phyloP scores from a whole-genome alignment of 2,113 vertebrate genomes.

The Apodemus speciosus region DNA sequence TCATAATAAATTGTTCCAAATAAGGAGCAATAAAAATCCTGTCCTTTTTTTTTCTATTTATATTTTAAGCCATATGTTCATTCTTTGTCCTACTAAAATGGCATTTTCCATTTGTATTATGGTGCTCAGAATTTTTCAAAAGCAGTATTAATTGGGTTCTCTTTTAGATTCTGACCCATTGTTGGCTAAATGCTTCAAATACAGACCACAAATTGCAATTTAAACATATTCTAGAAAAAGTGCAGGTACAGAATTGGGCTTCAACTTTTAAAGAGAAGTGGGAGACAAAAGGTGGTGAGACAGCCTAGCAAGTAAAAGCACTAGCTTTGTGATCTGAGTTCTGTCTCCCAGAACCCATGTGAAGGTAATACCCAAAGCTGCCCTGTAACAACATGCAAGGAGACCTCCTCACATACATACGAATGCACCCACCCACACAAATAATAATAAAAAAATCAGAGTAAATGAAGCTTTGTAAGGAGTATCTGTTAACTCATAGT shows the following conservation, averaged over 20 bases:
- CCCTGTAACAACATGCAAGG: not conserved
- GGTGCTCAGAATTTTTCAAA: not conserved
- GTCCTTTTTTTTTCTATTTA: constrained; percentile 14
- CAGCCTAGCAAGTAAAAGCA: not conserved
- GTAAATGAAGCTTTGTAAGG: not conserved
- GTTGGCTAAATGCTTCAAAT: constrained; percentile 25
- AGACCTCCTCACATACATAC: not conserved
- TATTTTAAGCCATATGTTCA: not conserved
- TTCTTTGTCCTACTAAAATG: constrained; percentile 7
- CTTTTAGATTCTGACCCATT: constrained; percentile 1
- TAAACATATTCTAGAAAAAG: constrained; percentile 25
- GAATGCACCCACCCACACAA: not conserved
- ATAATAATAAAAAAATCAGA: too few species aligned
- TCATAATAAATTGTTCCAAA: constrained; percentile 46
- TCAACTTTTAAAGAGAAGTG: not conserved
- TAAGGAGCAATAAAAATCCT: not conserved
- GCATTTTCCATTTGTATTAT: not conserved
- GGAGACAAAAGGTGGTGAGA: not conserved
- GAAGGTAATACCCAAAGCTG: not conserved
- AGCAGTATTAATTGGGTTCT: not conserved
- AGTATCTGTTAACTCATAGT: not conserved
- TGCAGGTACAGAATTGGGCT: not conserved
- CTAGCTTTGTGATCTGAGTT: not conserved
- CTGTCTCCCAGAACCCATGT: not conserved
- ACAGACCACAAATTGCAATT: not conserved